A percentile compares a stretch with the other conserved stretches of the same genome.
These are phyloP conservation scores for Lasius fuliginosus DNA, from an alignment of 2,888 invertebrate genomes.

Conservation along the genomic window DNA sequence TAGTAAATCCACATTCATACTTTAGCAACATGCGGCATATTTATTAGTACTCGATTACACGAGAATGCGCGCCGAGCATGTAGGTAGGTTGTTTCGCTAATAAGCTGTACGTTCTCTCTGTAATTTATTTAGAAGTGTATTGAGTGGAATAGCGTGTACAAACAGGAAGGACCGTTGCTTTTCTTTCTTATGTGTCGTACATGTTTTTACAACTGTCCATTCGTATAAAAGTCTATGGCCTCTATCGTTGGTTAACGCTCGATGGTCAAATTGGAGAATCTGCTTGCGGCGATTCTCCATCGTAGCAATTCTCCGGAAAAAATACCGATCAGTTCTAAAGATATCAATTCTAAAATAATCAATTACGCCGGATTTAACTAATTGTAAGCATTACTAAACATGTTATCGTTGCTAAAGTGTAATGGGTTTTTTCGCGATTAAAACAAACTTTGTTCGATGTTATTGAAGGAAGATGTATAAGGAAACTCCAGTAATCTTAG, in stretches of 20 bases:
- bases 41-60: conserved; percentile 52
- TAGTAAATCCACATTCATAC: conserved; percentile 28
- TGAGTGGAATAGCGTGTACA: conserved; percentile 54
- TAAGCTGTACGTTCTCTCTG: conserved; percentile 71
- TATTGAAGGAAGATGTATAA: conserved; percentile 18
- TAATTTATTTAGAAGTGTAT: conserved; percentile 75
- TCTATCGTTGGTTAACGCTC: background rate
- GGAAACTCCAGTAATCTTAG: conserved; percentile 39
- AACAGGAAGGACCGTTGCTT: background rate
- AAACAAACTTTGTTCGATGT: background rate
- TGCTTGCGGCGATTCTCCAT: background rate
- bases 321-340: conserved; percentile 12
- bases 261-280: conserved; percentile 18
- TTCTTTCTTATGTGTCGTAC: conserved; percentile 11
- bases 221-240: conserved; percentile 10
- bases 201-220: conserved; percentile 18
- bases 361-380: conserved; percentile 30
- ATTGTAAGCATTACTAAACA: background rate
- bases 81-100: conserved; percentile 76
- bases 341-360: too few species aligned
- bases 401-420: background rate
- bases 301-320: conserved; percentile 9
- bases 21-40: conserved; percentile 21
- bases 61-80: conserved; percentile 38
- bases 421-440: background rate